Conservation (phyloP, 2,113 vertebrate species). For the Callaeas wilsoni region DNA sequence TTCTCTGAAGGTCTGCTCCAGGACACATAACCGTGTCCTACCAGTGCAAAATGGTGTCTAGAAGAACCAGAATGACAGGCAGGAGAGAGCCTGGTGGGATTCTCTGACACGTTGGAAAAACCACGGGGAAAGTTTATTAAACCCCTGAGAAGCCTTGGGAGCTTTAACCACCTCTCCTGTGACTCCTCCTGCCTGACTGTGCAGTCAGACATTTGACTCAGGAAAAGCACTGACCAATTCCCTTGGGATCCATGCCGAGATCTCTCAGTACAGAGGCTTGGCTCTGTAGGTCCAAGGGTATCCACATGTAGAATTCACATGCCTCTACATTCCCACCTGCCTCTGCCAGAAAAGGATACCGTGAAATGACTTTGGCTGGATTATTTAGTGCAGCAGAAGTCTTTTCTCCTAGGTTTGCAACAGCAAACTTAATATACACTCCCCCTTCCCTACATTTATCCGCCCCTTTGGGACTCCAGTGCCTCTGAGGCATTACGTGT, state of each 20-base stretch:
- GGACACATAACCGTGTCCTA: not conserved
- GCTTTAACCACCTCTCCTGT: not conserved
- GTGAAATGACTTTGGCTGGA: not conserved
- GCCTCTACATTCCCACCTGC: not conserved
- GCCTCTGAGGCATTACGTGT: not conserved
- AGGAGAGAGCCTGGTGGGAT: not conserved
- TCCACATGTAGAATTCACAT: not conserved
- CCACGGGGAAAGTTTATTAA: not conserved
- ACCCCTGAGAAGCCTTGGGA: not conserved
- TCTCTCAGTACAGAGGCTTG: not conserved
- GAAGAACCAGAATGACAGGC: not conserved
- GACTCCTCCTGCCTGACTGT: not conserved
- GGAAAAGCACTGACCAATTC: not conserved
- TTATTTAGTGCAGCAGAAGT: not conserved
- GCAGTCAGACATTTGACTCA: not conserved
- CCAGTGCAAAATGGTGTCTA: not conserved
- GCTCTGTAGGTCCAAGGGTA: not conserved
- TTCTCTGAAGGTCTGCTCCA: not conserved
- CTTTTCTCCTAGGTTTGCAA: not conserved
- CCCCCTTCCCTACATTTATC: not conserved
- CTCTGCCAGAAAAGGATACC: not conserved
- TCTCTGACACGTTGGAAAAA: not conserved
- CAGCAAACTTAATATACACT: not conserved
- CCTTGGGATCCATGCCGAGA: not conserved
- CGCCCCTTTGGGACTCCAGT: not conserved